These are phyloP conservation scores for Fringilla coelebs DNA, from an alignment of 2,797 vertebrate species.

Conservation along the genomic window DNA sequence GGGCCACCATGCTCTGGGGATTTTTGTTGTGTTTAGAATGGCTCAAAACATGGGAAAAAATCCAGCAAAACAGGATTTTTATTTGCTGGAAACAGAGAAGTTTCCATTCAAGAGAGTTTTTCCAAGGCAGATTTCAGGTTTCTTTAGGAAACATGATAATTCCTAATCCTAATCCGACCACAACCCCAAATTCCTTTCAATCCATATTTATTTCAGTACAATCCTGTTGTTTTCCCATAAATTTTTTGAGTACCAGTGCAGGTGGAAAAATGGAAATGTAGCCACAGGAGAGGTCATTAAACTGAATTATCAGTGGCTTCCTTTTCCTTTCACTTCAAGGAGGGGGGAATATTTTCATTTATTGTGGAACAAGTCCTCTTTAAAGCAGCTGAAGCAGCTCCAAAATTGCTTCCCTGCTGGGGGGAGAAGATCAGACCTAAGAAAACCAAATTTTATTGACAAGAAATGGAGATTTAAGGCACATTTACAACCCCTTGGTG, in stretches of 20 bases:
- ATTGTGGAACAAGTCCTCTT: neutral
- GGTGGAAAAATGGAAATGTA: neutral
- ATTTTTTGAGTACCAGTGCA: neutral
- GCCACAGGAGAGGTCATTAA: neutral
- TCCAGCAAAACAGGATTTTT: neutral
- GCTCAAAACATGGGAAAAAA: neutral
- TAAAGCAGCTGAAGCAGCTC: neutral
- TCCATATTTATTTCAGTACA: neutral
- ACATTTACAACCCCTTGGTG: neutral
- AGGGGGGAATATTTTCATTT: neutral
- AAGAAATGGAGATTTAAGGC: neutral
- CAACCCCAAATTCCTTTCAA: neutral
- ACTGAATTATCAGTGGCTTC: neutral
- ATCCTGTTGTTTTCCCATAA: neutral
- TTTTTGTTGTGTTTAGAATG: neutral
- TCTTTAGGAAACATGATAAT: neutral
- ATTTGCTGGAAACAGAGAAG: neutral
- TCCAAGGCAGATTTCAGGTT: neutral
- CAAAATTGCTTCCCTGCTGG: neutral
- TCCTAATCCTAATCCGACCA: neutral
- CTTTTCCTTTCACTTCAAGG: neutral
- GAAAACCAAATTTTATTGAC: neutral
- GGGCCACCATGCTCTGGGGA: too few species aligned
- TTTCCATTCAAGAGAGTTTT: neutral
- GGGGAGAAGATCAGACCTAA: accelerated